Conservation (phyloP, 2,888 invertebrate species). For the Acleris cristana region DNA sequence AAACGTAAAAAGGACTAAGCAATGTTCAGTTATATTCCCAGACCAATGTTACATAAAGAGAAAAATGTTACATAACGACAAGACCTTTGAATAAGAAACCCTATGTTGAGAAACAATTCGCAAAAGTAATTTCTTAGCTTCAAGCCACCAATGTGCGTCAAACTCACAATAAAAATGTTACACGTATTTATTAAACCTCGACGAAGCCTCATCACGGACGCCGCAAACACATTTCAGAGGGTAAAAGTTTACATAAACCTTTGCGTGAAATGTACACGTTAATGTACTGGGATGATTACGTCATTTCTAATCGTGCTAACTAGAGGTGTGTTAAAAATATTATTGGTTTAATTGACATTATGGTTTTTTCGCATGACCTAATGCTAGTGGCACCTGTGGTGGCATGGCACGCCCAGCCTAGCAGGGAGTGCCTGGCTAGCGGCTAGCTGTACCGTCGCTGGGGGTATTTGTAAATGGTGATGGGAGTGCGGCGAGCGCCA, state of each 20-base stretch:
- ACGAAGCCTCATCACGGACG: constrained; percentile 15
- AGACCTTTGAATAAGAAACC: constrained; percentile 10
- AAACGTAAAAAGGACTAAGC: no score
- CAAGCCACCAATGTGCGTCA: constrained; percentile 12
- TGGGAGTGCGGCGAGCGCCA: not conserved
- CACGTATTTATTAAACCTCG: constrained; percentile 12
- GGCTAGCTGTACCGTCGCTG: constrained; percentile 1
- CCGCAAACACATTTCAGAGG: constrained; percentile 42
- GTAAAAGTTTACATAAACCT: constrained; percentile 33
- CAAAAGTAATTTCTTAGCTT: constrained; percentile 3
- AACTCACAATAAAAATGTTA: constrained; percentile 25
- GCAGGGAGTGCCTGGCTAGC: constrained; percentile 51
- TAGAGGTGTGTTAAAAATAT: constrained; percentile 45
- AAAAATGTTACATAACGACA: not conserved
- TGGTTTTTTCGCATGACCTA: constrained; percentile 49
- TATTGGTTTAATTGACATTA: constrained; percentile 34
- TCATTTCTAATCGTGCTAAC: constrained; percentile 39
- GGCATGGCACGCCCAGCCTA: constrained; percentile 35
- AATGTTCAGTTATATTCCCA: no score
- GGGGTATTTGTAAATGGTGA: constrained; percentile 28
- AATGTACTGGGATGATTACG: constrained; percentile 33
- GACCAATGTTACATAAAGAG: not conserved
- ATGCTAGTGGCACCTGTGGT: constrained; percentile 4
- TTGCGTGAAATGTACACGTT: constrained; percentile 48
- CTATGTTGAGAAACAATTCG: constrained; percentile 5